Base-by-base conservation (phyloP, 2,113 vertebrate genomes). In the Micromys minutus region DNA sequence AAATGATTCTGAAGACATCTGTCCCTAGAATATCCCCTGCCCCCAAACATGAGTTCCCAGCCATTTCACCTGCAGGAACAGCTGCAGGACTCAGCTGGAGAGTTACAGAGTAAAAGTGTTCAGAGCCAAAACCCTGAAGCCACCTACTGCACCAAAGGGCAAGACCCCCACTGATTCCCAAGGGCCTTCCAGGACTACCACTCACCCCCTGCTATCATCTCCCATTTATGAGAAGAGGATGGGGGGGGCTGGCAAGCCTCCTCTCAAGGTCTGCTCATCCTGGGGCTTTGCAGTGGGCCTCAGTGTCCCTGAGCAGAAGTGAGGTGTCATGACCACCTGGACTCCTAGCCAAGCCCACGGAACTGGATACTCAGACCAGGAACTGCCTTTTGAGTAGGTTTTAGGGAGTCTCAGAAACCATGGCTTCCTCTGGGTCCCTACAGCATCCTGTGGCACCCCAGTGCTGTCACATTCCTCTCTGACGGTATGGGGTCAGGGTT, bases 1-100 rank as follows among this genome's bases (percentile, higher is more conserved):
- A 92, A 89, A 89, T 72, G 69, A 94, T 63, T 94, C 87, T 91
- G 34, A n/a, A 79, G 57, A 65, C 79, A 76, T 87, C 87, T 94
- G 94, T 63, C 86, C 80, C 84, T 93, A 50, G 39, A 67, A 45
- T 34, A 63, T 61, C 65, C 76, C 36, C 67, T 72, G 11, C 6
- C 21, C 22, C 79, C 85, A 39, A 80, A 91, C 7, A 72, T 50
- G 52, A 55, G 36, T 65, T n/a, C 42, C 84, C 47, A 17, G 74
- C 45, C 57, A 84, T 50, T 16, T 75, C 83, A 69, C 84, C 42
- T 72, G 75, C 77, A 95, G 55, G 61, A 87, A 95, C 52, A 95
- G 97, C 69, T 94, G 84, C 8, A 52, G 81, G 59, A 91, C 19
- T 26, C 36, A 26, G 74, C 34, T 3, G 12, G 29, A 9, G 39